Conservation (phyloP, 2,113 vertebrate species). For the Rhinichthys klamathensis region DNA sequence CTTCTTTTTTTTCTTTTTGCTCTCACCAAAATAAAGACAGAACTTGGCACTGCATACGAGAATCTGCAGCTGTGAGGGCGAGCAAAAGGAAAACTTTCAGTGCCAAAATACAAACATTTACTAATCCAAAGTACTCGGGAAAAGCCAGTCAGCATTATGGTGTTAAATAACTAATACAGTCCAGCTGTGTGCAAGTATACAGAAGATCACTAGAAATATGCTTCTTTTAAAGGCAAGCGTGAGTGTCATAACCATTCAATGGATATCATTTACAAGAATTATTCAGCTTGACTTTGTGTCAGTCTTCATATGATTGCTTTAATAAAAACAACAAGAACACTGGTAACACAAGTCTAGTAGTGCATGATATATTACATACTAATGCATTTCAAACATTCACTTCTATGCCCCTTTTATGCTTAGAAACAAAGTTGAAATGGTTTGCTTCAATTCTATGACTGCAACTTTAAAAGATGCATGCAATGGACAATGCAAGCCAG, state of each 20-base stretch:
- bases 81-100: constrained; percentile 1
- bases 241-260: neutral
- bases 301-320: neutral
- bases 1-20: neutral
- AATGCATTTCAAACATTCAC: constrained; percentile 1
- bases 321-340: neutral
- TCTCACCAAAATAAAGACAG: neutral
- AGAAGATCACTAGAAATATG: neutral
- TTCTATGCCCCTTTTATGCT: neutral
- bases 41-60: neutral
- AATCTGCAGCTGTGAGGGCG: neutral
- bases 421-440: neutral
- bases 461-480: neutral
- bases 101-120: constrained; percentile 5
- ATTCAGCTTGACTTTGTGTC: neutral
- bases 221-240: neutral
- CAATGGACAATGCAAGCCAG: neutral
- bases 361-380: neutral
- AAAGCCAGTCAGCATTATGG: neutral
- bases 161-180: neutral
- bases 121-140: neutral
- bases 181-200: neutral
- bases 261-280: neutral
- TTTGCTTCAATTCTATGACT: neutral
- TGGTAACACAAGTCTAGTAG: neutral